Base-by-base conservation (phyloP, 2,888 invertebrate genomes). In the Marasmarcha lunaedactyla region DNA sequence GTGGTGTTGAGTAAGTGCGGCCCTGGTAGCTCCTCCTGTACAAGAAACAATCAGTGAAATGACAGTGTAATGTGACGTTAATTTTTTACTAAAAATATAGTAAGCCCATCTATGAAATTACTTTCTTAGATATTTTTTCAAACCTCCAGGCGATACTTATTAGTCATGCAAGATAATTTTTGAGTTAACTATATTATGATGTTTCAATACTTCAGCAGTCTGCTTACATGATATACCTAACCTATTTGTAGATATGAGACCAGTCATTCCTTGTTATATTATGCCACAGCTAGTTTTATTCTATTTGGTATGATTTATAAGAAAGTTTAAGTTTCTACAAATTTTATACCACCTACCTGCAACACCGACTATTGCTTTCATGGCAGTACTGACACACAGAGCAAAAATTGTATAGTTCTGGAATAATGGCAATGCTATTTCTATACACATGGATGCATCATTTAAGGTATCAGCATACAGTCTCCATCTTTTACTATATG, bases 401-500 rank as follows among this genome's bases (percentile, higher is more conserved):
- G 91, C 85, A 39, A 63, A 46, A 41, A 86, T 83, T 2, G 89
- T 87, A 39, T 89, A 86, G 41, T 84, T 76, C 14, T 79, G 77
- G 55, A 93, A 90, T 47, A 87, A 84, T 11, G 96, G 93, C 46
- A 94, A 84, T 15, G 92, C 71, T 44, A 98, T 87, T 76, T 98
- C 97, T 39, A 97, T 84, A 50, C 90, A 89, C 87, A 96, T 92
- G 0, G 98, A 95, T 30, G 88, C 61, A 77, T 98, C 97, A 71
- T 98, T 98, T 7, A 97, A 68, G 40, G 93, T 85, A 70, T 98
- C 98, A 9, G 98, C 98, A 69, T 95, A 92, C 25, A 98, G 73
- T 38, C 98, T 87, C 98, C 98, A 98, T 66, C 94, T 91, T 67
- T 98, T 98, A 55, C 96, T 95, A 59, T 97, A 93, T 25, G 91